phyloP scores from a whole-genome alignment of 2,797 vertebrate genomes.

The Peromyscus nudipes region DNA sequence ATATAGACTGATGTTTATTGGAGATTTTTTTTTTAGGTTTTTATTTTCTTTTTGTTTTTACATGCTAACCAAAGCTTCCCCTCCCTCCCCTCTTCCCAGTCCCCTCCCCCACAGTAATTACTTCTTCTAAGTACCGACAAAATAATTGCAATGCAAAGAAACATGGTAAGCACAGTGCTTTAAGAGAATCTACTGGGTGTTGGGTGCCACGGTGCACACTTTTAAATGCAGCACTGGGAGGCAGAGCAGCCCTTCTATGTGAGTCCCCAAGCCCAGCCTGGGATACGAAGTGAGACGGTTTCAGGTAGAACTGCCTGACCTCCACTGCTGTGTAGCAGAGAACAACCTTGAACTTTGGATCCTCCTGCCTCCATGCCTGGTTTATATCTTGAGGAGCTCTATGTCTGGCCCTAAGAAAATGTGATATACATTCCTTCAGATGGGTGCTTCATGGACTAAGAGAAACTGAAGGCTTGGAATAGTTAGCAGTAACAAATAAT shows the following conservation, averaged over 20 bases:
- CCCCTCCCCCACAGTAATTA: background rate
- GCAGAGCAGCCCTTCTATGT: background rate
- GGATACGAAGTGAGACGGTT: background rate
- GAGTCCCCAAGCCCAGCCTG: background rate
- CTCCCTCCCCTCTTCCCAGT: background rate
- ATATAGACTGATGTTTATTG: background rate
- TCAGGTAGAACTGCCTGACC: background rate
- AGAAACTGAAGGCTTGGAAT: slow-evolving; percentile 44
- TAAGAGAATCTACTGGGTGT: background rate
- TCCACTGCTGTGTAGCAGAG: background rate
- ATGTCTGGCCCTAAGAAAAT: background rate
- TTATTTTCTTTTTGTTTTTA: background rate
- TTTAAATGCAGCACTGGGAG: background rate
- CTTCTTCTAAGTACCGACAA: slow-evolving; percentile 11
- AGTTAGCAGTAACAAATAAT: background rate
- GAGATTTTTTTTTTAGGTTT: background rate
- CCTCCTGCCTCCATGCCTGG: background rate
- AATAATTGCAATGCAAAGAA: slow-evolving; percentile 58
- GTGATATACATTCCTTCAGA: slow-evolving; percentile 12
- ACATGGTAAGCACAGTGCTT: slow-evolving; percentile 36
- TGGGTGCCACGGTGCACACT: background rate
- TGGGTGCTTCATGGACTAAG: background rate
- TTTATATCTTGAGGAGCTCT: background rate
- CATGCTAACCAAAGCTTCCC: background rate
- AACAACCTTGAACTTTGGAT: background rate